Evolutionary conservation across 2,797 vertebrate species (phyloP).

Genomic region (Ceryle rudis): DNA sequence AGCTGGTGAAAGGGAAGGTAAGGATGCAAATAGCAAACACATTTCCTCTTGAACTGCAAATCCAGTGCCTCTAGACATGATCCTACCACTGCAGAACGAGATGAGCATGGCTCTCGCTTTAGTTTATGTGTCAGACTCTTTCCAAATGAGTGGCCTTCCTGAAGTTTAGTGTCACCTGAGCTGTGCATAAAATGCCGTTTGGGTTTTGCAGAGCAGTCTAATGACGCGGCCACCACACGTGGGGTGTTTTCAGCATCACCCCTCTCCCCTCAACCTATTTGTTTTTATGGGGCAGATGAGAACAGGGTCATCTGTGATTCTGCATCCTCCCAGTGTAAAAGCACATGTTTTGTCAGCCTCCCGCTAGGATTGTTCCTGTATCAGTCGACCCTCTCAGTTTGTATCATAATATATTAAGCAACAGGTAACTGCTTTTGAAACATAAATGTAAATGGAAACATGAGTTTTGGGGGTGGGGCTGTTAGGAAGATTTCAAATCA

Average conservation of each 20-base stretch:
- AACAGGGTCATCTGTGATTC: not conserved
- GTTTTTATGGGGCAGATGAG: not conserved
- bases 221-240: not conserved
- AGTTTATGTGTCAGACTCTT: not conserved
- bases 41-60: constrained; percentile 25
- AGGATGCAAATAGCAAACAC: not conserved
- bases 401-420: constrained; percentile 31
- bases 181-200: not conserved
- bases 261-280: not conserved
- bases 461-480: not conserved
- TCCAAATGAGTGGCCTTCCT: constrained; percentile 6
- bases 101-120: not conserved
- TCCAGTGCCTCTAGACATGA: constrained; percentile 69
- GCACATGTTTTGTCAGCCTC: not conserved
- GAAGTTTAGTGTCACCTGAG: not conserved
- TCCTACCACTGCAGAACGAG: constrained; percentile 24
- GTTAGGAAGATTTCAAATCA: constrained; percentile 39
- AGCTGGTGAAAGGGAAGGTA: not conserved
- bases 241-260: not conserved
- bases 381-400: constrained; percentile 36
- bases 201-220: not conserved
- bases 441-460: constrained; percentile 29
- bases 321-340: not conserved
- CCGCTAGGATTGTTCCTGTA: not conserved
- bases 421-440: constrained; percentile 68